Evolutionary conservation across 1,140 invertebrate genomes (phyloP), one percentile per base, ranked within the genome.

Genomic region (Formica exsecta): DNA sequence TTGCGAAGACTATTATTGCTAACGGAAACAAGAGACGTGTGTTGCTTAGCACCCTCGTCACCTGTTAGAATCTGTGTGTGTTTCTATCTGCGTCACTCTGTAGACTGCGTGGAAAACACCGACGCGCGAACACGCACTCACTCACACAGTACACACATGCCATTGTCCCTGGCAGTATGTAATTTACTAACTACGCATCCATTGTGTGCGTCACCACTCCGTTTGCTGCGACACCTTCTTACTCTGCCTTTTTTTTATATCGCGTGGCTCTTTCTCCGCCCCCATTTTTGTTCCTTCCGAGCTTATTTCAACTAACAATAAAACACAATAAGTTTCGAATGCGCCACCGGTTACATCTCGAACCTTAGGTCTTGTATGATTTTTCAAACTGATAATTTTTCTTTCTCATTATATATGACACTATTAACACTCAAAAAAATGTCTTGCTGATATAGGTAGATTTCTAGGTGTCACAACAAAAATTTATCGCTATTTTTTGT

Each of bases 121-220:
- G 54, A 74, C 41, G 68, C 19, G 6, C 54, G 51, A 62, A 65
- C 73, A 79, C 88, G 79, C 83, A 70, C 80, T 44, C 44, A 36
- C 44, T 38, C 36, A 62, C 32, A 74, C 66, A 70, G 38, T 70
- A 51, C 71, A 51, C 71, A 84, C 81, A 91, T 84, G 87, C 70
- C 88, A 92, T 92, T 92, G 91, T 92, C 74, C 81, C 85, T 65
- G 76, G 68, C 89, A 87, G 88, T 86, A 87, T 89, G 91, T 92
- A 93, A 93, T 93, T 91, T 92, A 92, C 90, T 92, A 93, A 92
- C 93, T 92, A 90, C 90, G 89, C 89, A 80, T 87, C 88, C 80
- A 91, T 93, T 93, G 85, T 93, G 73, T 93, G 76, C 87, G 66
- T 87, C 76, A 85, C 80, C 87, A 81, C 89, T 87, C 81, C 90